Evolutionary conservation across 2,797 vertebrate species (phyloP).

Genomic region (Leptodactylus fallax): DNA sequence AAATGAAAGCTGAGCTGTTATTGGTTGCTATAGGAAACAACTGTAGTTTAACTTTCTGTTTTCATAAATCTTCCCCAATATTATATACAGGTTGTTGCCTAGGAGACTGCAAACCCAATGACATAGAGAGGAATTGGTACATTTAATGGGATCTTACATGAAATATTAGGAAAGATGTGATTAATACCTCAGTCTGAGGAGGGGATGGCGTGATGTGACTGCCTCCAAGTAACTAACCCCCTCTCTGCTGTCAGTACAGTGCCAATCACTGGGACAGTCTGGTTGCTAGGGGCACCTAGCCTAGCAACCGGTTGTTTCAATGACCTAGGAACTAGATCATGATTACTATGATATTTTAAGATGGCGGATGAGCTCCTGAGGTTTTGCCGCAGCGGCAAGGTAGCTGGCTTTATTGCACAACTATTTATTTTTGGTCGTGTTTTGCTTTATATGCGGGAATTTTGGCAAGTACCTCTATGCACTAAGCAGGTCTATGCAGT

Average conservation of each 20-base stretch:
- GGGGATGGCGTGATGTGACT: not conserved
- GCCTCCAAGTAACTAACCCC: not conserved
- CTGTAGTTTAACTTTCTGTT: too few relatives aligned
- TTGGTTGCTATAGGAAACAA: too few relatives aligned
- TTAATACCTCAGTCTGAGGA: not conserved
- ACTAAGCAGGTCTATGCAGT: slow-evolving; percentile 52
- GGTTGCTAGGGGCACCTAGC: not conserved
- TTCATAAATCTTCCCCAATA: too few relatives aligned
- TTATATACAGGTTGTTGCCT: not conserved
- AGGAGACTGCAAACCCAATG: not conserved
- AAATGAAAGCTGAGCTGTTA: too few relatives aligned
- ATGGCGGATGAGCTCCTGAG: too few relatives aligned
- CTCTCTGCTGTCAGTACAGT: not conserved
- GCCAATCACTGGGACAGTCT: not conserved
- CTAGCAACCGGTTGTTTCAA: too few relatives aligned
- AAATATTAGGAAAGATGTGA: not conserved
- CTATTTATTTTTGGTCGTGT: not conserved
- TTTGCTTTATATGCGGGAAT: not conserved
- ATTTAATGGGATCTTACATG: not conserved
- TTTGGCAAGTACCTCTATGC: slow-evolving; percentile 37
- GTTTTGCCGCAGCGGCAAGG: not conserved
- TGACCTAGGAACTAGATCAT: too few relatives aligned
- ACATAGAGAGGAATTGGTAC: not conserved
- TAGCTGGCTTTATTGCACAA: not conserved
- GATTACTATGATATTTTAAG: too few relatives aligned